A percentile compares a stretch with the other conserved stretches of the same genome.
Evolutionary conservation across 1,140 invertebrate genomes (phyloP).

Genomic region (Babylonia areolata): DNA sequence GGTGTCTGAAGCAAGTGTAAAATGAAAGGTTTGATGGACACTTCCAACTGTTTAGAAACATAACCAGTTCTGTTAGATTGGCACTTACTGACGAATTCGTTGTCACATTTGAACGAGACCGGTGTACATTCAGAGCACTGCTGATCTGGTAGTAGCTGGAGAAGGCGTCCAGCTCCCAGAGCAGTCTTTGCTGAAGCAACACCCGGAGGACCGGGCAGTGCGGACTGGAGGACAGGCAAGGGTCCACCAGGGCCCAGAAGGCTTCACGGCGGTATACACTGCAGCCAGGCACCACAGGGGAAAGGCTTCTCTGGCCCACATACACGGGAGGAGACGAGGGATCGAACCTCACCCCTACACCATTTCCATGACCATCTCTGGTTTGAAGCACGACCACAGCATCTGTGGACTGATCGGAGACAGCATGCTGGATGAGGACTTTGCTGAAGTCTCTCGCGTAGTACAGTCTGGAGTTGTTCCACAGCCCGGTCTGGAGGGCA

Average conservation of each 20-base stretch:
- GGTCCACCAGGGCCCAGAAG: slow-evolving; percentile 26
- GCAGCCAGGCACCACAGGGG: neutral
- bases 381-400: neutral
- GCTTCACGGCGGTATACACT: slow-evolving; percentile 20
- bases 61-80: too few relatives aligned
- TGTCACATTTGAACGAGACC: too few relatives aligned
- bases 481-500: neutral
- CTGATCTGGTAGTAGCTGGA: slow-evolving; percentile 16
- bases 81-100: too few relatives aligned
- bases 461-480: neutral
- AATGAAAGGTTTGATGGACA: too few relatives aligned
- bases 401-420: neutral
- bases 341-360: neutral
- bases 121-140: too few relatives aligned
- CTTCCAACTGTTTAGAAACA: too few relatives aligned
- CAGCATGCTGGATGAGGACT: neutral
- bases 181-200: neutral
- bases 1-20: too few relatives aligned
- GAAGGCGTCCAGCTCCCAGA: slow-evolving; percentile 27
- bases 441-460: neutral
- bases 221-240: neutral
- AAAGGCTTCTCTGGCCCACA: neutral
- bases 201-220: neutral
- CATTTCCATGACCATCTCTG: too few relatives aligned
- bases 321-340: slow-evolving; percentile 13